Evolutionary conservation across 1,140 invertebrate species (phyloP).

Genomic region (Drosophila leontia): DNA sequence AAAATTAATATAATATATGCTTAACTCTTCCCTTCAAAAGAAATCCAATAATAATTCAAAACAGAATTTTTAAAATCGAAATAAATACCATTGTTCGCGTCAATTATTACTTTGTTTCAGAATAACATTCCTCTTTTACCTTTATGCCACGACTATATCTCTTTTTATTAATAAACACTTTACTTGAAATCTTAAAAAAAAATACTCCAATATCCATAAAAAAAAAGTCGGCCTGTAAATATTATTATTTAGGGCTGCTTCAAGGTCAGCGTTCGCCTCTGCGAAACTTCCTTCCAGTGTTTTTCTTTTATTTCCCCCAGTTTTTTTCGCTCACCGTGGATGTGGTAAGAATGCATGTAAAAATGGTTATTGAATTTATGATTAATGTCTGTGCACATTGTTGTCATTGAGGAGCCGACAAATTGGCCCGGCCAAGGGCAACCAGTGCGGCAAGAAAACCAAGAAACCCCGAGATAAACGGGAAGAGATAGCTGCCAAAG

Average conservation of each 20-base stretch:
- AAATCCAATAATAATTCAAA: background rate
- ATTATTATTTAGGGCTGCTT: background rate
- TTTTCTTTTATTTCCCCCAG: background rate
- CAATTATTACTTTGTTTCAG: background rate
- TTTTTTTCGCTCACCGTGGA: slow-evolving; percentile 11
- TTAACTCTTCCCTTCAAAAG: no score
- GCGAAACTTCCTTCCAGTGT: slow-evolving; percentile 4
- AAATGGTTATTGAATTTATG: slow-evolving; percentile 77
- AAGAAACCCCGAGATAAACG: slow-evolving; percentile 55
- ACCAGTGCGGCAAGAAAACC: slow-evolving; percentile 32
- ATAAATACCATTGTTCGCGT: background rate
- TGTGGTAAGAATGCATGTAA: slow-evolving; percentile 77
- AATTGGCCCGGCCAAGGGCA: slow-evolving; percentile 67
- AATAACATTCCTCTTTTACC: background rate
- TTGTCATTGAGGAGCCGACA: slow-evolving; percentile 69
- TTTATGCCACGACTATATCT: background rate
- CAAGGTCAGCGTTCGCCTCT: slow-evolving; percentile 9
- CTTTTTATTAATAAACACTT: background rate
- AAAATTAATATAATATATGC: no score
- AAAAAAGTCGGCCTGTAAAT: background rate
- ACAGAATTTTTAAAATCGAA: background rate
- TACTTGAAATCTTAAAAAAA: background rate
- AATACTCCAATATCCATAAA: background rate
- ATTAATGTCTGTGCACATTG: slow-evolving; percentile 56
- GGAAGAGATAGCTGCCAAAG: slow-evolving; percentile 60